Conservation (phyloP, 2,113 vertebrate species). For the Calcarius ornatus region DNA sequence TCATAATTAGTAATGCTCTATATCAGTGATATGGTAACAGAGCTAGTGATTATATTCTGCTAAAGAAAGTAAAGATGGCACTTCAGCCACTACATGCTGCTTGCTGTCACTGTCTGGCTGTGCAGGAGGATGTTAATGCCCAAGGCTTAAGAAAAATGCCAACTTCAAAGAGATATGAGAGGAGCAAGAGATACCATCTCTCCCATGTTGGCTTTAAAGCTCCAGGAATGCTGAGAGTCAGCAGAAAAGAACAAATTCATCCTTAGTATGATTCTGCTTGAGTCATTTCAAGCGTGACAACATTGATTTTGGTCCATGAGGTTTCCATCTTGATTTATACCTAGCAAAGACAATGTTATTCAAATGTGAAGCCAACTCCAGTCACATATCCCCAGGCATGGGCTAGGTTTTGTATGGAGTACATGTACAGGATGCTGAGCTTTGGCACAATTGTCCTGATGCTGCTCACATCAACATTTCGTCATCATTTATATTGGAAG, state of each 20-base stretch:
- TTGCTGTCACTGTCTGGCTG: neutral
- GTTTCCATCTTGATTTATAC: neutral
- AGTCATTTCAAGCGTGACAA: neutral
- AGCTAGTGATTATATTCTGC: slow-evolving; percentile 31
- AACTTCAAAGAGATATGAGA: neutral
- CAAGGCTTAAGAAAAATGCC: neutral
- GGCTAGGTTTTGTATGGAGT: neutral
- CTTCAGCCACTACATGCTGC: neutral
- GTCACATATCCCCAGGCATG: rapidly evolving
- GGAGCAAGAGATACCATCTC: neutral
- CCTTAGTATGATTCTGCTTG: neutral
- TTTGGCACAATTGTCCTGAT: neutral
- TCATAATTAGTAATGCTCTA: slow-evolving; percentile 60
- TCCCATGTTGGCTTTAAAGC: neutral
- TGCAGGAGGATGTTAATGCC: neutral
- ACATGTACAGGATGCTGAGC: neutral
- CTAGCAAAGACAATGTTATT: neutral
- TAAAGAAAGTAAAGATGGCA: neutral
- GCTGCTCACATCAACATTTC: neutral
- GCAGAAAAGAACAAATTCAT: neutral
- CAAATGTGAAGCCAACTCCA: neutral
- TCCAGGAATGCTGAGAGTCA: neutral
- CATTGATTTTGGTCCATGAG: neutral
- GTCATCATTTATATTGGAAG: rapidly evolving
- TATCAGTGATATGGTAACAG: slow-evolving; percentile 38